These are phyloP conservation scores for Palythoa grandiflora DNA, from an alignment of 92 coral and sea anemone genomes.

Conservation along the genomic window DNA sequence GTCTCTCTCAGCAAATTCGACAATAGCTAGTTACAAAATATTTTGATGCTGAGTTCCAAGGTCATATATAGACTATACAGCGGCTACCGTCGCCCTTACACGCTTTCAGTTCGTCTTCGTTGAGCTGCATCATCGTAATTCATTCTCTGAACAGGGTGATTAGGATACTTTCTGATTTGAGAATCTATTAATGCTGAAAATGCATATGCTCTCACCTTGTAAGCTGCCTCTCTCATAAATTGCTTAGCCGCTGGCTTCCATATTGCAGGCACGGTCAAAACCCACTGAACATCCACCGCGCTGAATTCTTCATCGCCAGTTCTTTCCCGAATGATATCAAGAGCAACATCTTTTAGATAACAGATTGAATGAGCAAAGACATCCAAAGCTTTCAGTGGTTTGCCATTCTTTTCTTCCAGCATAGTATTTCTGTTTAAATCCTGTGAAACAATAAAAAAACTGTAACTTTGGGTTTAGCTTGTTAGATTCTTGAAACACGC, in stretches of 20 bases:
- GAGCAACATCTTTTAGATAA: conserved; percentile 58
- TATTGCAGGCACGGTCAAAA: conserved; percentile 74
- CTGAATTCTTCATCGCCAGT: conserved; percentile 53
- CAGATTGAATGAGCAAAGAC: conserved; percentile 68
- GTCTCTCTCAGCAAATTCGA: too few species aligned
- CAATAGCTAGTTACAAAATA: too few species aligned
- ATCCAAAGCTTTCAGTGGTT: conserved; percentile 47
- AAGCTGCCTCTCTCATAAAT: conserved; percentile 72
- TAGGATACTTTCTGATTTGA: not conserved
- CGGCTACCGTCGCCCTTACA: too few species aligned
- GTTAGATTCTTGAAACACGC: too few species aligned
- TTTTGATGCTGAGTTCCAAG: too few species aligned
- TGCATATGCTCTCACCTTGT: conserved; percentile 14
- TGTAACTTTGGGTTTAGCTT: not conserved
- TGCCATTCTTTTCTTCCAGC: conserved; percentile 65
- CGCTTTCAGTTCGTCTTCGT: too few species aligned
- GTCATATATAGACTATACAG: too few species aligned
- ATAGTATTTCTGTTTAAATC: conserved; percentile 49
- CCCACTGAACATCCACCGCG: conserved; percentile 68
- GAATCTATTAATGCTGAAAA: not conserved
- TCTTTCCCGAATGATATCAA: conserved; percentile 57
- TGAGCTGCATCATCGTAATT: not conserved
- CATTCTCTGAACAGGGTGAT: not conserved
- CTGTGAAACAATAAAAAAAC: not conserved
- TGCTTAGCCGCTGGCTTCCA: conserved; percentile 72